These are phyloP conservation scores for Tetramorium alpestre DNA, from an alignment of 1,140 invertebrate genomes.

Conservation along the genomic window DNA sequence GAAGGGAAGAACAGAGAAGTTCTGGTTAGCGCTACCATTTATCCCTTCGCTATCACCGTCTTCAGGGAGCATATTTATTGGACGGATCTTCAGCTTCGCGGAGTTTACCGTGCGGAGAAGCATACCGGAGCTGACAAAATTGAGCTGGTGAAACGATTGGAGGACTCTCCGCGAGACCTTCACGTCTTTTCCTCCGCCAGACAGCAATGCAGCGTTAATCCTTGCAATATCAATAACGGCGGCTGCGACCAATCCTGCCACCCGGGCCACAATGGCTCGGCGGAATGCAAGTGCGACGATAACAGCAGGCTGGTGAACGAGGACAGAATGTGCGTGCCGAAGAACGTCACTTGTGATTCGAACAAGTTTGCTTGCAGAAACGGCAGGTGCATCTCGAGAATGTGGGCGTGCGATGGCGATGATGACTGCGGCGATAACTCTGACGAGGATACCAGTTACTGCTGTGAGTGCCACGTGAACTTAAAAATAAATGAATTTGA, in stretches of 20 bases:
- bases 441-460: constrained; percentile 97
- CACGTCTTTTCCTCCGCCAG: constrained; percentile 93
- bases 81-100: constrained; percentile 97
- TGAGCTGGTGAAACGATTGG: constrained; percentile 96
- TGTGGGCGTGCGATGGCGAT: constrained; percentile 99
- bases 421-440: constrained; percentile 97
- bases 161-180: constrained; percentile 96
- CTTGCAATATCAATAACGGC: constrained; percentile 97
- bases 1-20: constrained; percentile 93
- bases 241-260: constrained; percentile 98
- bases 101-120: constrained; percentile 98
- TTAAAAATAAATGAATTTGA: neutral
- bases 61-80: constrained; percentile 98
- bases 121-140: constrained; percentile 98
- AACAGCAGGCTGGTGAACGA: constrained; percentile 96
- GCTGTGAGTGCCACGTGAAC: constrained; percentile 87
- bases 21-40: constrained; percentile 95
- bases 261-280: constrained; percentile 92
- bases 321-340: constrained; percentile 95
- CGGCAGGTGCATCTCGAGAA: constrained; percentile 96
- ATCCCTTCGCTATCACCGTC: constrained; percentile 98
- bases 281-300: constrained; percentile 95
- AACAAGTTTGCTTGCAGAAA: constrained; percentile 97
- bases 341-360: constrained; percentile 95
- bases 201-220: constrained; percentile 93